Percentiles rank a stretch among this genome's conserved stretches.
Evolutionary conservation across 92 coral and sea anemone species (phyloP).

Genomic region (Scolanthus callimorphus): DNA sequence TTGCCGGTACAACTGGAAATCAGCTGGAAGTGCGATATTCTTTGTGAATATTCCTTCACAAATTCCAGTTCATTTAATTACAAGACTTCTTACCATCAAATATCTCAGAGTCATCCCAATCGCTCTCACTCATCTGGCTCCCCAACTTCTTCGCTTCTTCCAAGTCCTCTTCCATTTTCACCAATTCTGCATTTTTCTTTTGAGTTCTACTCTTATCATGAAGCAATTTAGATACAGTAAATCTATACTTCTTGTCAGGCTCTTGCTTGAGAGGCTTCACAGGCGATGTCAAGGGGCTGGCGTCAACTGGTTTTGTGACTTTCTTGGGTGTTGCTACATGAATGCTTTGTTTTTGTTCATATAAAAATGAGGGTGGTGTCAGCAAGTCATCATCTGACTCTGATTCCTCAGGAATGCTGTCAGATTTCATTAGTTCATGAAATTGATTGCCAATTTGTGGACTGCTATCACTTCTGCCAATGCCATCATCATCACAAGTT

Average conservation of each 20-base stretch:
- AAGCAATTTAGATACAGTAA: slow-evolving; percentile 65
- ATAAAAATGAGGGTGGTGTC: slow-evolving; percentile 66
- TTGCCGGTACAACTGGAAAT: no score
- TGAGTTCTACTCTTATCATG: slow-evolving; percentile 54
- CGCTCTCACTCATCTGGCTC: slow-evolving; percentile 57
- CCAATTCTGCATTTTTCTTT: slow-evolving; percentile 51
- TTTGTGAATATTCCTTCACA: no score
- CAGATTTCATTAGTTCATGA: no score
- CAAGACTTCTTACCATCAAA: not conserved
- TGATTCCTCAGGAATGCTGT: no score
- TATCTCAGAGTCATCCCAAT: slow-evolving; percentile 49
- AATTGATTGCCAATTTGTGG: no score
- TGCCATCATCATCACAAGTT: no score
- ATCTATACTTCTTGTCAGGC: slow-evolving; percentile 33
- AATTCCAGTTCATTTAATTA: no score
- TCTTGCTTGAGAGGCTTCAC: slow-evolving; percentile 12
- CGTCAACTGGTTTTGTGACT: slow-evolving; percentile 20
- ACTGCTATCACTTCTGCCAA: no score
- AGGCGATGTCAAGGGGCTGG: slow-evolving; percentile 35
- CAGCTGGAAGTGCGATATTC: no score
- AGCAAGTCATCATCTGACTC: slow-evolving; percentile 86
- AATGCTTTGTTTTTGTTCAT: slow-evolving; percentile 45
- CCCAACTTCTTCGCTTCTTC: slow-evolving; percentile 69
- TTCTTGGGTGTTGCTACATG: slow-evolving; percentile 41
- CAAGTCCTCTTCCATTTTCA: slow-evolving; percentile 63